These are phyloP conservation scores for Dioctria rufipes DNA, from an alignment of 2,888 invertebrate genomes.

Conservation along the genomic window DNA sequence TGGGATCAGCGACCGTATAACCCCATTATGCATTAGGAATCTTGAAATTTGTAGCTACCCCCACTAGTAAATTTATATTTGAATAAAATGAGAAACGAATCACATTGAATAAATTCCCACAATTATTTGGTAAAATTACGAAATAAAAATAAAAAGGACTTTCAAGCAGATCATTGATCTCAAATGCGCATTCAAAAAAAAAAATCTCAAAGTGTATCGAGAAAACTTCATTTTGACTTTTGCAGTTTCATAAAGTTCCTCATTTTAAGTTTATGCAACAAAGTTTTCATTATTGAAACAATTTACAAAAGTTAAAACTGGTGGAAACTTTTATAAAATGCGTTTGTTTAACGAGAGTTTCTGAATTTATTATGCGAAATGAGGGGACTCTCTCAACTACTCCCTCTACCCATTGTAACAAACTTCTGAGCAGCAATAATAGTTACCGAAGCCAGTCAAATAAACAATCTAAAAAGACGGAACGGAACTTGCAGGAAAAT, in stretches of 20 bases:
- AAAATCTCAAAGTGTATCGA: not conserved
- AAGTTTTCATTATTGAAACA: conserved; percentile 7
- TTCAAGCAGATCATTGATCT: no score
- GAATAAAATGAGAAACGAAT: no score
- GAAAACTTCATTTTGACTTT: not conserved
- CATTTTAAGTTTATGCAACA: not conserved
- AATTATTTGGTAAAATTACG: no score
- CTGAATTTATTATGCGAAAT: not conserved
- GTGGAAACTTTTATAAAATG: not conserved
- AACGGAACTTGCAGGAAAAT: not conserved
- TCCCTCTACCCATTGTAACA: not conserved
- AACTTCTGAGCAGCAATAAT: not conserved
- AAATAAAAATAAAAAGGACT: no score
- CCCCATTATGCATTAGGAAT: no score
- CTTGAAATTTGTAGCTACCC: no score
- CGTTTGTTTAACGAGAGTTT: not conserved
- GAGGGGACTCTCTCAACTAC: not conserved
- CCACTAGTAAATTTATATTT: no score
- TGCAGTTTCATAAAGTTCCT: not conserved
- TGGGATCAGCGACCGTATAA: no score
- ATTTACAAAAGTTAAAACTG: conserved; percentile 3
- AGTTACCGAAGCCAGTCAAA: not conserved
- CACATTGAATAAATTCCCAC: no score
- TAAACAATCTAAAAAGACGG: not conserved
- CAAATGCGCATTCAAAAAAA: no score